Percentiles rank a stretch among this genome's conserved stretches.
These are phyloP conservation scores for Pampusana beccarii DNA, from an alignment of 2,113 vertebrate genomes.

Conservation along the genomic window DNA sequence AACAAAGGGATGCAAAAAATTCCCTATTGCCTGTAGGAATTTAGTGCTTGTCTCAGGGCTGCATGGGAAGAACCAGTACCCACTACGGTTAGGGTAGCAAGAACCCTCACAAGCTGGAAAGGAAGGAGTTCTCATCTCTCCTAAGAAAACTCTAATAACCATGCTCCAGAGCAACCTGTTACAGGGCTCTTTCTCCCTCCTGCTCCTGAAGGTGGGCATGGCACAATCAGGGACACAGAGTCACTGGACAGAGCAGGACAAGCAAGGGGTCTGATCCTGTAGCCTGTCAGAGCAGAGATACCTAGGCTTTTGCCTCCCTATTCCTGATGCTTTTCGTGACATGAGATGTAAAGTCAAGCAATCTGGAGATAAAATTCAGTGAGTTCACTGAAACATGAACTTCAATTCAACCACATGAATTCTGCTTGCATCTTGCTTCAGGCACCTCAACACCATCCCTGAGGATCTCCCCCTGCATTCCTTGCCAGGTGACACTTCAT, in stretches of 20 bases:
- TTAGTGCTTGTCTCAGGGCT: not conserved
- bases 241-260: not conserved
- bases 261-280: not conserved
- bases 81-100: fast-evolving
- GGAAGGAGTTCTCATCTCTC: not conserved
- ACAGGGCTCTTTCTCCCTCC: not conserved
- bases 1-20: not conserved
- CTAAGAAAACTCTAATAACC: not conserved
- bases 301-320: not conserved
- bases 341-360: not conserved
- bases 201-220: not conserved
- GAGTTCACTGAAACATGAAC: not conserved
- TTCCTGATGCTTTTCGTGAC: not conserved
- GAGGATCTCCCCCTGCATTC: not conserved
- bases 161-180: not conserved
- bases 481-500: not conserved
- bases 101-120: not conserved
- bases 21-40: not conserved
- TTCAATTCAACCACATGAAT: not conserved
- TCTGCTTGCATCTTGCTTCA: not conserved
- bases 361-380: not conserved
- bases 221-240: not conserved
- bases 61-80: not conserved
- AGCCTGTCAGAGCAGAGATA: not conserved
- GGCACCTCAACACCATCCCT: not conserved